These are phyloP conservation scores for Nomada ferruginata DNA, from an alignment of 2,888 invertebrate species.

Conservation along the genomic window DNA sequence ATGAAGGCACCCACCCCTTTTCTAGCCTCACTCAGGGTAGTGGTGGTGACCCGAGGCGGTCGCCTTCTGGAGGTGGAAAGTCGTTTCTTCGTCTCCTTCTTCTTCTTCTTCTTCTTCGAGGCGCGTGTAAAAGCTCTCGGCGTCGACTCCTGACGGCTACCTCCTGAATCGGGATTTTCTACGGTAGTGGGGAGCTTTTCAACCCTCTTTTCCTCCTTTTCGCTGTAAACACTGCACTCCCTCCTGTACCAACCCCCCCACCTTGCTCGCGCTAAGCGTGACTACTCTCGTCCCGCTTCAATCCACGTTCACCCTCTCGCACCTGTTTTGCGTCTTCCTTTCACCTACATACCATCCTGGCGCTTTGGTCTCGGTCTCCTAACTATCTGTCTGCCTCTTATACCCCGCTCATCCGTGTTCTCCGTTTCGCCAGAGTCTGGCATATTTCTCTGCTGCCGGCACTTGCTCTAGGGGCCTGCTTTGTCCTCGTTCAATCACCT, in stretches of 20 bases:
- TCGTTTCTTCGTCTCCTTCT: constrained; percentile 59
- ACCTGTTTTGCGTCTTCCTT: constrained; percentile 52
- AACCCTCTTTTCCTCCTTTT: constrained; percentile 69
- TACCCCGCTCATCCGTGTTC: constrained; percentile 5
- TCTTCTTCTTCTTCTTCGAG: constrained; percentile 62
- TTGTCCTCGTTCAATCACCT: background rate
- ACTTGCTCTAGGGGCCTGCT: constrained; percentile 2
- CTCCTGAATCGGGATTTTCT: constrained; percentile 65
- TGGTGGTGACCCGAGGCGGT: constrained; percentile 60
- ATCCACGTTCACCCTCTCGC: constrained; percentile 26
- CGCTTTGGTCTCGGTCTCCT: constrained; percentile 29
- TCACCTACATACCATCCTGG: constrained; percentile 30
- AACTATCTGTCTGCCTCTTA: constrained; percentile 45
- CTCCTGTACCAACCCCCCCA: constrained; percentile 21
- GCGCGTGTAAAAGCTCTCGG: constrained; percentile 58
- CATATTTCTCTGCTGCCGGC: constrained; percentile 27
- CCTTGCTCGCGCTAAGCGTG: constrained; percentile 33
- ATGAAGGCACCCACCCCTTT: constrained; percentile 76
- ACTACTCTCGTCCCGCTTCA: constrained; percentile 49
- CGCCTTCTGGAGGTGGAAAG: constrained; percentile 67
- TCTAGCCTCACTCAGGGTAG: constrained; percentile 58
- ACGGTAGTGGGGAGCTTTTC: constrained; percentile 63
- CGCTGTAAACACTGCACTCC: constrained; percentile 53
- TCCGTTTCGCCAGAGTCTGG: constrained; percentile 9
- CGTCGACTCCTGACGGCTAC: constrained; percentile 56